Percentiles rank a stretch among this genome's conserved stretches.
phyloP scores from a whole-genome alignment of 1,140 invertebrate species.

The Meloidogyne exigua region DNA sequence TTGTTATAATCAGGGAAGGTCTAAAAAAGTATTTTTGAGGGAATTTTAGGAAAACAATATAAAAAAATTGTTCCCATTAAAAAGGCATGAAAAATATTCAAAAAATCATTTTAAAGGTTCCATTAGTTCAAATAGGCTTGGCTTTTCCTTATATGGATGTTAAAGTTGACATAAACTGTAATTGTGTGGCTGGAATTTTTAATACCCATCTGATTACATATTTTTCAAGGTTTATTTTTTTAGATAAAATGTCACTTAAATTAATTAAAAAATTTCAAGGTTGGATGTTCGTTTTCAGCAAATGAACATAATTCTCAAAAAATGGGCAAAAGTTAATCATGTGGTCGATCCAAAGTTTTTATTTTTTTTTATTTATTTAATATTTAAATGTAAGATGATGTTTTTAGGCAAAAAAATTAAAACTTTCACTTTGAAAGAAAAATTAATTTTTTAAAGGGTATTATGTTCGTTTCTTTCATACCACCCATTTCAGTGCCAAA shows the following conservation, averaged over 20 bases:
- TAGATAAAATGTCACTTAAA: neutral
- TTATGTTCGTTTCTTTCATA: too few species aligned
- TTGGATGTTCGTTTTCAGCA: constrained; percentile 32
- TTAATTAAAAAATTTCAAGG: constrained; percentile 11
- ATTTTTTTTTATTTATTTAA: too few species aligned
- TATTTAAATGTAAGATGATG: neutral
- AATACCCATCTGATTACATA: constrained; percentile 40
- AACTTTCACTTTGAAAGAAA: too few species aligned
- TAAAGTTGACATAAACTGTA: constrained; percentile 50
- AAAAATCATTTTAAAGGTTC: constrained; percentile 27
- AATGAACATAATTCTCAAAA: constrained; percentile 34
- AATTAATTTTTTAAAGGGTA: too few species aligned
- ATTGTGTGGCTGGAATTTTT: constrained; percentile 50
- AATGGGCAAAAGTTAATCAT: constrained; percentile 32
- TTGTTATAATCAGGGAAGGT: too few species aligned
- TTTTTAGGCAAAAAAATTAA: too few species aligned
- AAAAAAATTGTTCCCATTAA: neutral
- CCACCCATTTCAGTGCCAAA: too few species aligned
- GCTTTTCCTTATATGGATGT: constrained; percentile 35
- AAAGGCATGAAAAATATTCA: neutral
- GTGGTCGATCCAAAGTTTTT: constrained; percentile 8
- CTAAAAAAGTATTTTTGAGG: too few species aligned
- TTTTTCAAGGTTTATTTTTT: constrained; percentile 29
- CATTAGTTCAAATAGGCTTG: constrained; percentile 32
- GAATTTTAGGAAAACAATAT: too few species aligned